Evolutionary conservation across 2,113 vertebrate genomes (phyloP).

Genomic region (Gallinago paraguaiae): DNA sequence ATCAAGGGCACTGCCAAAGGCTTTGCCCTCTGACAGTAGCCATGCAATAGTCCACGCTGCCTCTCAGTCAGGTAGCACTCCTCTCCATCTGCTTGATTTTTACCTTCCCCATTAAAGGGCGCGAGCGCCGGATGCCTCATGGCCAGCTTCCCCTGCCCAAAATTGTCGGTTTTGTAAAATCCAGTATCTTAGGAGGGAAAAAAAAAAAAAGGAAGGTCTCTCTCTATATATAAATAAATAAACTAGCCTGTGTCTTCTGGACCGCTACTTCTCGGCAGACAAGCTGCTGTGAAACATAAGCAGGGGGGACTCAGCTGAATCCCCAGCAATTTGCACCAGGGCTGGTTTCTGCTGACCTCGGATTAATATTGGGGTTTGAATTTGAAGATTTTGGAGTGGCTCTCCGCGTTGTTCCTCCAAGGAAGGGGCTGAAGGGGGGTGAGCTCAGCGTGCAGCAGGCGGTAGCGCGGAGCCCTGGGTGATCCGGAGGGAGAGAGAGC

Average conservation of each 20-base stretch:
- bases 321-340: too few relatives aligned
- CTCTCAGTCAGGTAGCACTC: background rate
- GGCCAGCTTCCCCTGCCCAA: background rate
- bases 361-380: background rate
- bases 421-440: fast-evolving
- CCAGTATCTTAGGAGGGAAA: fast-evolving
- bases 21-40: conserved; percentile 7
- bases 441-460: background rate
- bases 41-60: background rate
- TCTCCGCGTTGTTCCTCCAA: background rate
- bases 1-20: conserved; percentile 29
- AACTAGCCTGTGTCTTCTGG: background rate
- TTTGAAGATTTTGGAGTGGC: background rate
- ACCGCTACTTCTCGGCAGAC: background rate
- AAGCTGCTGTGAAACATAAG: background rate
- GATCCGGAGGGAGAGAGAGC: background rate
- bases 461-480: background rate
- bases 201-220: background rate
- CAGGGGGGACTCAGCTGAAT: background rate
- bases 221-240: background rate
- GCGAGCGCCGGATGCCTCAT: fast-evolving
- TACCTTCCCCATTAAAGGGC: background rate
- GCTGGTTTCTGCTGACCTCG: background rate
- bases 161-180: background rate
- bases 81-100: background rate